Base-by-base conservation (phyloP, 2,797 vertebrate genomes). In the Synanceia verrucosa region DNA sequence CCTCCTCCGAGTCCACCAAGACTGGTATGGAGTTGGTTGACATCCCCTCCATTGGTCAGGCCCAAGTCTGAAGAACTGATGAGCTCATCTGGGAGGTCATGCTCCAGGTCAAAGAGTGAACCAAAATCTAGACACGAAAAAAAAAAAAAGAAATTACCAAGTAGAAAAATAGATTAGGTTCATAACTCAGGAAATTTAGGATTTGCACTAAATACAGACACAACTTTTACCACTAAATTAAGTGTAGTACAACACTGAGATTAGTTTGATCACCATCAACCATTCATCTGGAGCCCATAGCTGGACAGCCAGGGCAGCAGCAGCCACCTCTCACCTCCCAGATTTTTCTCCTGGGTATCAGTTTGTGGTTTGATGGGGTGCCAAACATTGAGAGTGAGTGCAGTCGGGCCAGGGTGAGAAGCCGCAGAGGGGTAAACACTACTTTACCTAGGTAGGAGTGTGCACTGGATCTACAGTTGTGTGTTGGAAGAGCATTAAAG, bases 41-140 rank as follows among this genome's bases (percentile, higher is more conserved):
- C 92, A 86, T 99, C 97, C 21, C 91, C 93, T 75, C 97, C 97
- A 26, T 99, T 99, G 81, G 95, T 93, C 82, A 98, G 92, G 56
- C 95, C 96, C 91, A 97, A 88, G 84, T 99, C 97, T 0, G 96
- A 95, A 33, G 97, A 98, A 93, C 85, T 97, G 92, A 99, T 99
- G 86, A 99, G 94, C 90, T 99, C 98, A 76, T 99, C 98, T 24
- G 98, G 97, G 80, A 99, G 96, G 89, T 99, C 97, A 2, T 99
- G 97, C 89, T 99, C 98, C 93, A 99, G 88, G 88, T 99, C 98
- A 85, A 99, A 98, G 1, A 98, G 94, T 2, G 98, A 97, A 83
- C 97, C 96, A 85, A 97, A 98, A 95, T 99, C 97, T 99, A 89
- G 60, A 75, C 76, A 81, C 0, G 3, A 19, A 51, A 72, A 31